A percentile compares a stretch with the other conserved stretches of the same genome.
phyloP scores from a whole-genome alignment of 2,888 invertebrate species.

The Acronicta psi region DNA sequence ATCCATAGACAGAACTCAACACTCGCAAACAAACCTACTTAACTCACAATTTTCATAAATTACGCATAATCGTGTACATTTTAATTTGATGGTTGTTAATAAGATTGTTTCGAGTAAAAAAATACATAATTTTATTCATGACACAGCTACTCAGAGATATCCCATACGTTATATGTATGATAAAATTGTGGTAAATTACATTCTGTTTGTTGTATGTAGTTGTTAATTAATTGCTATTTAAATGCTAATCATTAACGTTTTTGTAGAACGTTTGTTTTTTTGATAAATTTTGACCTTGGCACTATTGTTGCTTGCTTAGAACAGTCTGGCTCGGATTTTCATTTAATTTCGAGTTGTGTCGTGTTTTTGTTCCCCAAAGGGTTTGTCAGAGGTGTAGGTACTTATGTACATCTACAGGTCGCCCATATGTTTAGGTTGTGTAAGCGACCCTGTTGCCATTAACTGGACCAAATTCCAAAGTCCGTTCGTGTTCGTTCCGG shows the following conservation, averaged over 20 bases:
- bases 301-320: neutral
- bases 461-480: too few relatives aligned
- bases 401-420: too few relatives aligned
- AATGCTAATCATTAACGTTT: constrained; percentile 25
- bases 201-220: constrained; percentile 26
- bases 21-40: constrained; percentile 68
- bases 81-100: constrained; percentile 71
- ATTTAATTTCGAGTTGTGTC: too few relatives aligned
- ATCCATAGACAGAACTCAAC: constrained; percentile 55
- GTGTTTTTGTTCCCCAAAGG: too few relatives aligned
- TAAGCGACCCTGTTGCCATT: too few relatives aligned
- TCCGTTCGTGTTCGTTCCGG: too few relatives aligned
- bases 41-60: constrained; percentile 69
- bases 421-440: too few relatives aligned
- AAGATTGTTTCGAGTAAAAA: constrained; percentile 60
- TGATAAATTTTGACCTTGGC: neutral
- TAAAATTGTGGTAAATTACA: constrained; percentile 25
- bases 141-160: constrained; percentile 19
- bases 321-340: neutral
- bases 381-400: too few relatives aligned
- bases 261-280: constrained; percentile 4
- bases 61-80: constrained; percentile 68
- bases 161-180: constrained; percentile 25
- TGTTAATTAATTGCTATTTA: constrained; percentile 33
- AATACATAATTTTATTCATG: constrained; percentile 40